These are phyloP conservation scores for Flexamia atlantica DNA, from an alignment of 2,888 invertebrate genomes.

Conservation along the genomic window DNA sequence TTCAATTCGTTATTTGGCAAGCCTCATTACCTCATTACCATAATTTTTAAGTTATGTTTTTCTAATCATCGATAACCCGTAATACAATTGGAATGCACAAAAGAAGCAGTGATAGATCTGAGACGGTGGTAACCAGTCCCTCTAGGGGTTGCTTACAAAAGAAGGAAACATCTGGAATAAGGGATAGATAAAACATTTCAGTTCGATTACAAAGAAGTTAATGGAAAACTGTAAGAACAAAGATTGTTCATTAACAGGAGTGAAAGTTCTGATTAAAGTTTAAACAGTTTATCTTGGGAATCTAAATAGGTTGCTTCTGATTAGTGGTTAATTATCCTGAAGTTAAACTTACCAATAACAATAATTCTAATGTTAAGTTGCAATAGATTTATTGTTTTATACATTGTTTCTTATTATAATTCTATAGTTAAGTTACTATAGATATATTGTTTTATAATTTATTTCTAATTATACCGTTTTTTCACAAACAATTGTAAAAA, in stretches of 20 bases:
- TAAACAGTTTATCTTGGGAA: constrained; percentile 32
- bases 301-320: constrained; percentile 18
- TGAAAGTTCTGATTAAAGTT: constrained; percentile 48
- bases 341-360: too few species aligned
- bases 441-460: too few species aligned
- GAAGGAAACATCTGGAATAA: constrained; percentile 13
- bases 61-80: too few species aligned
- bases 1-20: too few species aligned
- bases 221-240: constrained; percentile 53
- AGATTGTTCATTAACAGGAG: constrained; percentile 54
- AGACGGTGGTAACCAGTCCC: background rate
- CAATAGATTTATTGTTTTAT: too few species aligned
- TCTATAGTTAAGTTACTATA: too few species aligned
- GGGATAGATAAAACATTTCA: constrained; percentile 23
- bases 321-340: background rate
- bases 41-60: too few species aligned
- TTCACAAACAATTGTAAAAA: too few species aligned
- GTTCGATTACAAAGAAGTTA: constrained; percentile 42
- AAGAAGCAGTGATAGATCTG: background rate
- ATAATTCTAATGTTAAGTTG: too few species aligned
- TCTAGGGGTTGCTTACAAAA: background rate
- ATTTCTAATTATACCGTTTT: too few species aligned
- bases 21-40: too few species aligned
- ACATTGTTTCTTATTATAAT: too few species aligned
- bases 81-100: background rate